A percentile compares a stretch with the other conserved stretches of the same genome.
phyloP scores from a whole-genome alignment of 2,113 vertebrate species.

The Petrocephalus zakoni region DNA sequence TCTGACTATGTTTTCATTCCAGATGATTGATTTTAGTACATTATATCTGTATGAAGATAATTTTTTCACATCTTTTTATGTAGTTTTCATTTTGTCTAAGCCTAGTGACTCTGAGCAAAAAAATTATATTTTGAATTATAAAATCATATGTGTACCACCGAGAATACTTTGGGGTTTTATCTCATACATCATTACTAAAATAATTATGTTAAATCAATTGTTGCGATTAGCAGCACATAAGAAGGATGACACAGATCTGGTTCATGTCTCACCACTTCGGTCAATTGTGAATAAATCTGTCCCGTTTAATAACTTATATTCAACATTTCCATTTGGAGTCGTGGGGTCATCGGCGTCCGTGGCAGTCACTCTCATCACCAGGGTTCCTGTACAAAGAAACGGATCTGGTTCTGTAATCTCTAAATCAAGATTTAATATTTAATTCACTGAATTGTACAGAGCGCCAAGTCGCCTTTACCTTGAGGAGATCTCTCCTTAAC shows the following conservation, averaged over 20 bases:
- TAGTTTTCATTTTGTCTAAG: background rate
- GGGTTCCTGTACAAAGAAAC: conserved; percentile 60
- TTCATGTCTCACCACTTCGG: conserved; percentile 60
- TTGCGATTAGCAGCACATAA: background rate
- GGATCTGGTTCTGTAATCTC: background rate
- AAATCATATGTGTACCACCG: background rate
- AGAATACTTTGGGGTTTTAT: background rate
- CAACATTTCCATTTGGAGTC: conserved; percentile 66
- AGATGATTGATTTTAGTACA: background rate
- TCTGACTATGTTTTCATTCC: background rate
- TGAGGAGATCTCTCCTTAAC: conserved; percentile 72
- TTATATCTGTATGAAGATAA: background rate
- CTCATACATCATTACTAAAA: background rate
- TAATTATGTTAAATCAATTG: background rate
- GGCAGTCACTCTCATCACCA: conserved; percentile 69
- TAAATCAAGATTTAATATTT: background rate
- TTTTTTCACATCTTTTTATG: background rate
- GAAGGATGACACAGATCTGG: background rate
- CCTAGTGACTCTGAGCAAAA: background rate
- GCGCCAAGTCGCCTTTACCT: conserved; percentile 55
- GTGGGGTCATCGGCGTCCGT: conserved; percentile 84
- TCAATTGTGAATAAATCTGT: conserved; percentile 71
- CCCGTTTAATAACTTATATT: conserved; percentile 66
- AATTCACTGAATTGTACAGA: background rate
- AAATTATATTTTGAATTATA: background rate